Evolutionary conservation across 2,888 invertebrate species (phyloP).

Genomic region (Archaeoteleia sp.): DNA sequence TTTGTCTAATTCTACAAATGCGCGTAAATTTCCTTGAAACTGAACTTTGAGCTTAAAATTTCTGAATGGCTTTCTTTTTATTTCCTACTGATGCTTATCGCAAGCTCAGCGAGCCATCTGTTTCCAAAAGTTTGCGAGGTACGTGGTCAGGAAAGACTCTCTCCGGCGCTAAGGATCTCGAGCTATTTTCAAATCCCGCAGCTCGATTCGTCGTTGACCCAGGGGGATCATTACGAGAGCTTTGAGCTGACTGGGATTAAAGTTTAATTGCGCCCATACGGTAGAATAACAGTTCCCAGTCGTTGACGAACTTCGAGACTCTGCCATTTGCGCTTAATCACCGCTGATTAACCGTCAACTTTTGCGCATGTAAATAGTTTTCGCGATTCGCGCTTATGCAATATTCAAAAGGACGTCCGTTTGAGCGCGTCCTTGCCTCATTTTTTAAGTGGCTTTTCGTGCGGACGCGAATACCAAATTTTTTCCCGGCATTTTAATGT

Average conservation of each 20-base stretch:
- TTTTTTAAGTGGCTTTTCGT: no score
- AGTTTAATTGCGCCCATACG: slow-evolving; percentile 18
- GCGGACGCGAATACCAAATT: no score
- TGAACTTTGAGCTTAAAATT: no score
- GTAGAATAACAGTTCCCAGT: neutral
- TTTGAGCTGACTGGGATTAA: slow-evolving; percentile 20
- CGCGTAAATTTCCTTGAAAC: no score
- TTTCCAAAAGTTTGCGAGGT: slow-evolving; percentile 3
- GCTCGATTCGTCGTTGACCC: slow-evolving; percentile 17
- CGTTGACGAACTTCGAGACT: neutral
- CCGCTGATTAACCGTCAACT: slow-evolving; percentile 1
- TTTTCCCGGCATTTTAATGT: no score
- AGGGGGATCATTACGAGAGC: slow-evolving; percentile 9
- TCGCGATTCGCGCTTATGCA: no score
- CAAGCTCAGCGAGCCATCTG: slow-evolving; percentile 10
- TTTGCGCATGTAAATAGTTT: slow-evolving; percentile 8
- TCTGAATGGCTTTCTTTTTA: no score
- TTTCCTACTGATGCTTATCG: neutral
- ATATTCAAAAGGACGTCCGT: no score
- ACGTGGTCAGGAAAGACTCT: neutral
- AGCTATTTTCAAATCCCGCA: slow-evolving; percentile 16
- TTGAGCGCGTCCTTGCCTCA: no score
- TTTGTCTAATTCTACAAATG: no score
- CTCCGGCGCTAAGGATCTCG: neutral
- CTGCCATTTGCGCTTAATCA: neutral